Evolutionary conservation across 53 echinoderm and acorn worm genomes (phyloP), one percentile per base, ranked within the genome.

Genomic region (Arbacia lixula): DNA sequence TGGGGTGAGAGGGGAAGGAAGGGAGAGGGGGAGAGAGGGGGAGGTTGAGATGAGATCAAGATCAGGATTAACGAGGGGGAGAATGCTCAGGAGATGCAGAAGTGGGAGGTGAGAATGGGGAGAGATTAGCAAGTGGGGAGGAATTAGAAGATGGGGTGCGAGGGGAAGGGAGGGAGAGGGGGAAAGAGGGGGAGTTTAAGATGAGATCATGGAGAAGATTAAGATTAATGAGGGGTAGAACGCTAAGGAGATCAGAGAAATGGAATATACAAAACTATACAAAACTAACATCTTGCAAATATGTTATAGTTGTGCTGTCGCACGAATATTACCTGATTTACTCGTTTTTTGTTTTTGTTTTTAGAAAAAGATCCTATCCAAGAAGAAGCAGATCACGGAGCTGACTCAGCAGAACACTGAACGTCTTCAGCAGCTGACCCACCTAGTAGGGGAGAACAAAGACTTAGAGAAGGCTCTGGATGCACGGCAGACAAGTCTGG

Each of bases 121-220:
- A n/a, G n/a, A n/a, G n/a, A n/a, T n/a, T n/a, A n/a, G n/a, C n/a
- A n/a, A n/a, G n/a, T n/a, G n/a, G n/a, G n/a, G n/a, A n/a, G n/a
- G n/a, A n/a, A n/a, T n/a, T n/a, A n/a, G n/a, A n/a, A n/a, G n/a
- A n/a, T n/a, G n/a, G n/a, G n/a, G n/a, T n/a, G n/a, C n/a, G n/a
- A n/a, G n/a, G n/a, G n/a, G n/a, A n/a, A n/a, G n/a, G n/a, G n/a
- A n/a, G n/a, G n/a, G n/a, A n/a, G n/a, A n/a, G n/a, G n/a, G n/a
- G n/a, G n/a, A n/a, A n/a, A n/a, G n/a, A n/a, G n/a, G n/a, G n/a
- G n/a, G n/a, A n/a, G n/a, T n/a, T n/a, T n/a, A n/a, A n/a, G 96
- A 96, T 66, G 98, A 98, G 52, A 64, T 98, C 49, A 98, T 94
- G 52, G 98, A 98, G 80, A 98, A 92, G 75, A 73, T 98, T 2